Evolutionary conservation across 2,113 vertebrate species (phyloP), one percentile per base, ranked within the genome.

Genomic region (Pelobates fuscus): DNA sequence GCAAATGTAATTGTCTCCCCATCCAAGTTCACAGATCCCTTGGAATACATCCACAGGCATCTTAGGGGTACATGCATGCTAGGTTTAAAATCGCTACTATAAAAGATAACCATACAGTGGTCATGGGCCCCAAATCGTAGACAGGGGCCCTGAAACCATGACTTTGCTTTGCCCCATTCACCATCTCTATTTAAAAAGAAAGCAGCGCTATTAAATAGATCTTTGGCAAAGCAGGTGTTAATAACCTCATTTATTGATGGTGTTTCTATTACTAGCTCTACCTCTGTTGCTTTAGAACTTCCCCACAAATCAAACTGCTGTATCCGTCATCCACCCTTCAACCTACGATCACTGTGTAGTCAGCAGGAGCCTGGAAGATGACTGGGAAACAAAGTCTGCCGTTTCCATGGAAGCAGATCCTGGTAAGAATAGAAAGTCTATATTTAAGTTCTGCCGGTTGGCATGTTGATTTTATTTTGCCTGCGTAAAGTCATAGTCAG

Each of bases 351-450:
- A 29, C 8, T 26, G 30, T 20, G 57, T 23, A 46, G 57, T 61
- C 69, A 61, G 69, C 32, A 12, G 24, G 52, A 24, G 20, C 21
- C 67, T 26, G 54, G 54, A 41, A 37, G 32, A 37, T 37, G 44
- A 49, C 44, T 18, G 17, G 44, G 4, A 60, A 32, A 43, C 2
- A 37, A 21, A 71, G 57, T 29, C 23, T 60, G 32, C 68, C 2
- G 70, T 72, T 73, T 65, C 71, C 60, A 73, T 41, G 46, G 71
- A 37, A 49, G 46, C 60, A 26, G 30, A 41, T 73, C 54, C 27
- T 25, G 61, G 5, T 55, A 73, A 64, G 63, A 73, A 73, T 60
- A 65, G 60, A 65, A 73, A 65, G 27, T 20, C 71, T 73, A 65
- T 73, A 64, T 73, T 73, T 65, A 29, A 55, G 55, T 49, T 41